phyloP scores from a whole-genome alignment of 1,140 invertebrate genomes.

The Venturia canescens region DNA sequence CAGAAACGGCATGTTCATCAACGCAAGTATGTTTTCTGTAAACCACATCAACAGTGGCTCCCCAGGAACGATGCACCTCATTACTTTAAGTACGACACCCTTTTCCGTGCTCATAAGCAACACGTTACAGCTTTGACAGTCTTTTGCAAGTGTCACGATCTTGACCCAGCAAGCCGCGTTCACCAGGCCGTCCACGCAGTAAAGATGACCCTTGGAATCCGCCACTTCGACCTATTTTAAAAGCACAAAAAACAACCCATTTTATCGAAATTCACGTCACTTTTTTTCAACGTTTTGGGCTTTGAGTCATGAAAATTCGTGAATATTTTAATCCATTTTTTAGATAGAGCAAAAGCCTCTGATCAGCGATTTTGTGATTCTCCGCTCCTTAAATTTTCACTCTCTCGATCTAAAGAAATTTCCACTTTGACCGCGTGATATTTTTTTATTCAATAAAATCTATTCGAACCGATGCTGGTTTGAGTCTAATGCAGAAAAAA shows the following conservation, averaged over 20 bases:
- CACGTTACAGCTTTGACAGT: constrained; percentile 84
- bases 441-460: no score
- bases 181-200: constrained; percentile 51
- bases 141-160: constrained; percentile 79
- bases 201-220: constrained; percentile 55
- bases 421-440: no score
- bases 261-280: no score
- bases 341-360: no score
- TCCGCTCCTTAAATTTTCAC: no score
- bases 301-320: no score
- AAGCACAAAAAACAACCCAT: neutral
- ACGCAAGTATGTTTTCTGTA: constrained; percentile 83
- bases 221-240: constrained; percentile 58
- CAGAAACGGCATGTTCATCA: constrained; percentile 87
- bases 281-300: neutral
- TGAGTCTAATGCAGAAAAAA: no score
- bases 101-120: constrained; percentile 71
- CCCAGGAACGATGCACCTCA: constrained; percentile 76
- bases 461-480: no score
- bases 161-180: constrained; percentile 74
- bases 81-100: constrained; percentile 74
- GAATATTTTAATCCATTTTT: neutral
- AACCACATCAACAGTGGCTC: constrained; percentile 90
- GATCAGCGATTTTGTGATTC: no score
- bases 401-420: no score